Conservation (phyloP, 2,113 vertebrate genomes). For the Phainopepla nitens region DNA sequence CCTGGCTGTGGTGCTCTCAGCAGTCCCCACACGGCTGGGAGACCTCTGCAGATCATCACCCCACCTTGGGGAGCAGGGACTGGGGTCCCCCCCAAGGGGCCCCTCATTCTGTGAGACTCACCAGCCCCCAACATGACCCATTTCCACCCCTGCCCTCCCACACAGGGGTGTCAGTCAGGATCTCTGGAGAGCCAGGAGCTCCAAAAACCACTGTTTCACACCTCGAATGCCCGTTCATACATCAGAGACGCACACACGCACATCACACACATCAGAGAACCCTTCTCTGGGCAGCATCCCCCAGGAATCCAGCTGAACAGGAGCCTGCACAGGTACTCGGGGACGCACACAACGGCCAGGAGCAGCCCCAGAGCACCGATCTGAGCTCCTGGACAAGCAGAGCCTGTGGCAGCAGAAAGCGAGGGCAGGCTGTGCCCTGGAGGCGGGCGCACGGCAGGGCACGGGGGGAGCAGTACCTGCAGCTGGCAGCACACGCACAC, state of each 20-base stretch:
- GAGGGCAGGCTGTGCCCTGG: background rate
- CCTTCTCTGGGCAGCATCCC: background rate
- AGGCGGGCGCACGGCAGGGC: background rate
- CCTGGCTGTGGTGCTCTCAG: background rate
- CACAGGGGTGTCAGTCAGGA: background rate
- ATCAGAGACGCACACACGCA: background rate
- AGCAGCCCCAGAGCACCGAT: background rate
- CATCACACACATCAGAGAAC: too few relatives aligned
- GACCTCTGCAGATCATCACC: background rate
- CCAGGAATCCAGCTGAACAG: background rate
- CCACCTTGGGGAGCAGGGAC: background rate
- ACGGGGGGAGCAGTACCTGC: slow-evolving; percentile 68
- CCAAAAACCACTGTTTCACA: background rate
- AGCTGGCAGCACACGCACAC: slow-evolving; percentile 75
- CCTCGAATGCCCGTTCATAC: fast-evolving
- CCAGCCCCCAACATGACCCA: fast-evolving
- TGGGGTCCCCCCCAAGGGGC: fast-evolving
- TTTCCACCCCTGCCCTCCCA: background rate
- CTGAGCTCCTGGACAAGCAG: background rate
- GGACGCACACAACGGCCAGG: background rate
- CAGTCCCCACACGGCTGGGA: fast-evolving
- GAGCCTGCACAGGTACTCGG: too few relatives aligned
- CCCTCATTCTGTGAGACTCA: background rate
- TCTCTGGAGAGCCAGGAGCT: background rate
- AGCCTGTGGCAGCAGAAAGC: background rate